A percentile compares a stretch with the other conserved stretches of the same genome.
These are phyloP conservation scores for Platysternon megacephalum DNA, from an alignment of 2,113 vertebrate species.

Conservation along the genomic window DNA sequence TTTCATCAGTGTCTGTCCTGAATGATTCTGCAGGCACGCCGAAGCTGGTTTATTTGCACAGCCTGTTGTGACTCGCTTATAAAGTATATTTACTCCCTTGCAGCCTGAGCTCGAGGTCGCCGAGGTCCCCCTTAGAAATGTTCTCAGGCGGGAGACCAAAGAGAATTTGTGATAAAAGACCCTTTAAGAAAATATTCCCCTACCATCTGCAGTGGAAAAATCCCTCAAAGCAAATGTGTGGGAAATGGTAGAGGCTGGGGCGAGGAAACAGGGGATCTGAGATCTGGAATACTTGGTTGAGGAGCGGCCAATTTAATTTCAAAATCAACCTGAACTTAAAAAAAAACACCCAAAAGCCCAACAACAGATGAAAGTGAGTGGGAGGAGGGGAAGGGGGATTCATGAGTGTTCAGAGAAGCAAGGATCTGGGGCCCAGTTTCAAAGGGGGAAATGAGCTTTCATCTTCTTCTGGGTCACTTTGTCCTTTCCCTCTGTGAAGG, in stretches of 20 bases:
- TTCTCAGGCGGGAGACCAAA: slow-evolving; percentile 37
- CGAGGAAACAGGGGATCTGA: fast-evolving
- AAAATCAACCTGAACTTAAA: background rate
- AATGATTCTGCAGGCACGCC: slow-evolving; percentile 10
- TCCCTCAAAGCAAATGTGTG: slow-evolving; percentile 25
- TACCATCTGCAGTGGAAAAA: slow-evolving; percentile 20
- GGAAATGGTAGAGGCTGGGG: background rate
- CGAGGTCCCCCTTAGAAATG: background rate
- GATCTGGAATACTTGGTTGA: background rate
- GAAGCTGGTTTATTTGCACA: slow-evolving; percentile 6
- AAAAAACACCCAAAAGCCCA: background rate
- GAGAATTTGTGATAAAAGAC: slow-evolving; percentile 52
- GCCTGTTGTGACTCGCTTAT: background rate
- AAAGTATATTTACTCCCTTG: background rate
- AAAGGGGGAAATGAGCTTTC: background rate
- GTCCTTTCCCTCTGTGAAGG: background rate
- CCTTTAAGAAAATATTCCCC: background rate
- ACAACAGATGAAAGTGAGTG: background rate
- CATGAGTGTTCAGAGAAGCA: background rate
- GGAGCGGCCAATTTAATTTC: background rate
- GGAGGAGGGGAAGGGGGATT: background rate
- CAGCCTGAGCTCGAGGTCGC: background rate
- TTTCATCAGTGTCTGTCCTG: background rate
- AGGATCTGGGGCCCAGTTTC: background rate
- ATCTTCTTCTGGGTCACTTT: background rate